Evolutionary conservation across 2,797 vertebrate species (phyloP).

Genomic region (Clarias platycephalus): DNA sequence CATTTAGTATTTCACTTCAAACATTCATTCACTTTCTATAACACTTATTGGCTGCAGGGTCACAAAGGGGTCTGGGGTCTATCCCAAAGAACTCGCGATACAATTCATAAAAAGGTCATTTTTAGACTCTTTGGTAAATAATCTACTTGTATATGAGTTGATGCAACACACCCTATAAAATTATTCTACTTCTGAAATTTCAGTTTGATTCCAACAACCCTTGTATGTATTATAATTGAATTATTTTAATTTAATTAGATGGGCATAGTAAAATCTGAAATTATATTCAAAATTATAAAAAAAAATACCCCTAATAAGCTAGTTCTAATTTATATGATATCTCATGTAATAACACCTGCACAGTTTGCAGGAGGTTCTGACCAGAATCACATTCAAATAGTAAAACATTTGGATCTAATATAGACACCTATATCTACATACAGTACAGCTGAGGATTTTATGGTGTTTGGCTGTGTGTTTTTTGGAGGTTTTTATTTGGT

Average conservation of each 20-base stretch:
- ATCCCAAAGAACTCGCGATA: too few relatives aligned
- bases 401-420: not conserved
- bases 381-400: slow-evolving; percentile 6
- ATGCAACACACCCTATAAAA: not conserved
- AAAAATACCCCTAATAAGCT: not conserved
- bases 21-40: not conserved
- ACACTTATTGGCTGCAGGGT: too few relatives aligned
- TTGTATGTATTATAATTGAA: not conserved
- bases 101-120: not conserved
- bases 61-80: too few relatives aligned
- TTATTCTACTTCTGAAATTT: not conserved
- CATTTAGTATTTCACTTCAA: not conserved
- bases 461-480: not conserved
- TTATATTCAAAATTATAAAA: not conserved
- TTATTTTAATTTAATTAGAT: not conserved
- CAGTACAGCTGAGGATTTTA: too few relatives aligned
- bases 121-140: not conserved
- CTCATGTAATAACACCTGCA: not conserved
- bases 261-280: not conserved
- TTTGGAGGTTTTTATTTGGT: not conserved
- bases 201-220: not conserved
- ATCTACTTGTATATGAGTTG: not conserved
- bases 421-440: not conserved
- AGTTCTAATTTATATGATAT: not conserved
- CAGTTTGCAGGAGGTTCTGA: too few relatives aligned